Evolutionary conservation across 2,888 invertebrate species (phyloP).

Genomic region (Kuschelorhynchus macadamiae): DNA sequence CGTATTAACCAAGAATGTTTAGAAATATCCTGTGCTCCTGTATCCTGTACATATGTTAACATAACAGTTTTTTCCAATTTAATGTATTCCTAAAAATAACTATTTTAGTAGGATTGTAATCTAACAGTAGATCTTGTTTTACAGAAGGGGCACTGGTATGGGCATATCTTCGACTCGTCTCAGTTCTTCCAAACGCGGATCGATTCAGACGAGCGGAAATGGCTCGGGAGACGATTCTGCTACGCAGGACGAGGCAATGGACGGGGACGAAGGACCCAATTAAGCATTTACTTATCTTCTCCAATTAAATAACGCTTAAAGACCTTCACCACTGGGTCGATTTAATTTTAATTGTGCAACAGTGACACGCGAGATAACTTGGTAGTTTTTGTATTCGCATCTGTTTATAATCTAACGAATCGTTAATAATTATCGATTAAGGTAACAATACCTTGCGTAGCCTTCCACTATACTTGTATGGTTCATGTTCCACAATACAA

Average conservation of each 20-base stretch:
- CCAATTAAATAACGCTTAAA: slow-evolving; percentile 40
- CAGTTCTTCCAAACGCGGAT: slow-evolving; percentile 77
- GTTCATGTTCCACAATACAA: slow-evolving; percentile 6
- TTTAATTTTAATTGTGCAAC: slow-evolving; percentile 35
- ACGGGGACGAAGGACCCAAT: slow-evolving; percentile 78
- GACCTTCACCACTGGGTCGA: slow-evolving; percentile 19
- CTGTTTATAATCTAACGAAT: too few species aligned
- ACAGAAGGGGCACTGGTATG: slow-evolving; percentile 68
- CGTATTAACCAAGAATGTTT: too few species aligned
- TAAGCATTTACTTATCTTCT: slow-evolving; percentile 57
- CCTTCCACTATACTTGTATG: background rate
- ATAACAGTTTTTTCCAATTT: too few species aligned
- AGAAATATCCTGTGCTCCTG: too few species aligned
- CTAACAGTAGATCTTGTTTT: too few species aligned
- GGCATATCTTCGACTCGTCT: slow-evolving; percentile 75
- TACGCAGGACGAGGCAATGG: slow-evolving; percentile 83
- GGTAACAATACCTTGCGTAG: too few species aligned
- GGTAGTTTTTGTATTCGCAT: background rate
- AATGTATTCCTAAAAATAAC: too few species aligned
- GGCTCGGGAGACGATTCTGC: slow-evolving; percentile 83
- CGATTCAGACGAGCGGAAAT: slow-evolving; percentile 74
- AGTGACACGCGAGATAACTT: slow-evolving; percentile 18
- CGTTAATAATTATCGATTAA: too few species aligned
- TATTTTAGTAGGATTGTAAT: too few species aligned
- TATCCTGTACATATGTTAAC: too few species aligned